Conservation (phyloP, 2,797 vertebrate genomes). For the Momotus momota region DNA sequence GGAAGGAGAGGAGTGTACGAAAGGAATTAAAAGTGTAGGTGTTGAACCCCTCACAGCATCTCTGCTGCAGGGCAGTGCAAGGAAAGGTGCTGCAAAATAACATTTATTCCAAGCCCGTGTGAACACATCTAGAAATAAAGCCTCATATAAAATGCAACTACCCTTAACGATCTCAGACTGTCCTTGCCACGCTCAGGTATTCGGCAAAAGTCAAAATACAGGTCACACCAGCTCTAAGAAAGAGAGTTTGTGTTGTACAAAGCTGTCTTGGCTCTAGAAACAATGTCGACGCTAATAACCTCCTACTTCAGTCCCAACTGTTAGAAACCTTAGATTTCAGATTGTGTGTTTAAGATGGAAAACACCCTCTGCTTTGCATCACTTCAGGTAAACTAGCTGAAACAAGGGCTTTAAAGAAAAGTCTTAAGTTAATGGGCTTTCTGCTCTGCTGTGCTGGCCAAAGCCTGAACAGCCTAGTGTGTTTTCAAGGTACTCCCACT, state of each 20-base stretch:
- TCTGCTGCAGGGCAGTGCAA: neutral
- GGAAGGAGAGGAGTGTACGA: too few species aligned
- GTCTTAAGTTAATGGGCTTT: neutral
- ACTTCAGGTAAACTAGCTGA: neutral
- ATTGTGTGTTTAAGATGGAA: rapidly evolving
- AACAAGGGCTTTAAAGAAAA: neutral
- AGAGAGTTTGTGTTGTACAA: neutral
- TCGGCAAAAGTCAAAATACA: neutral
- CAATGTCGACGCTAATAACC: neutral
- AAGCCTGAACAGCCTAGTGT: neutral
- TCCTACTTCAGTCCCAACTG: neutral
- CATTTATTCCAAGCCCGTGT: rapidly evolving
- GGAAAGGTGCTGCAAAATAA: neutral
- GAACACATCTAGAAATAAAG: neutral
- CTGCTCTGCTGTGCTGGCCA: neutral
- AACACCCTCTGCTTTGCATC: neutral
- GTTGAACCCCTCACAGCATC: rapidly evolving
- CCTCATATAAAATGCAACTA: neutral
- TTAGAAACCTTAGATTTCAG: neutral
- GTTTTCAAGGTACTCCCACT: neutral
- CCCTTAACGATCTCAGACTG: neutral
- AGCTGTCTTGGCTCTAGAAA: neutral
- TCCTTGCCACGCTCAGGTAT: neutral
- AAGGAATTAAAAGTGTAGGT: rapidly evolving
- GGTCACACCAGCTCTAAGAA: neutral